Percentiles rank a stretch among this genome's conserved stretches.
These are phyloP conservation scores for Erynnis tages DNA, from an alignment of 2,888 invertebrate species.

Conservation along the genomic window DNA sequence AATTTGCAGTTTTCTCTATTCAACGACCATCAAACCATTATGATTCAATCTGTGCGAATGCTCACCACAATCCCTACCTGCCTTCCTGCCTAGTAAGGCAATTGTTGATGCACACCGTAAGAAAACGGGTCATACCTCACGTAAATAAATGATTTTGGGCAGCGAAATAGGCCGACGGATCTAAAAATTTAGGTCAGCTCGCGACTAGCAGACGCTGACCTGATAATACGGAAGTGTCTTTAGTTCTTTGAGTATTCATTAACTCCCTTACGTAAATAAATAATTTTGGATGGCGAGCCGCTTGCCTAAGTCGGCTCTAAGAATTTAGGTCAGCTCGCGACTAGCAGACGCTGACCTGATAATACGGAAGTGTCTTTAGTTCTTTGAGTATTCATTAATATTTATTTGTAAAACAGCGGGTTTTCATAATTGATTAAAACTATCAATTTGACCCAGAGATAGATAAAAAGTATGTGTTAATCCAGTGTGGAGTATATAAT, in stretches of 20 bases:
- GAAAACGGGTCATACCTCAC: background rate
- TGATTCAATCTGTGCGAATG: constrained; percentile 3
- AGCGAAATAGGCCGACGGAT: background rate
- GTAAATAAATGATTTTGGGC: constrained; percentile 15
- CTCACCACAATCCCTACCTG: background rate
- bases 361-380: background rate
- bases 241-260: background rate
- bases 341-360: background rate
- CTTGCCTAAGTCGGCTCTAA: background rate
- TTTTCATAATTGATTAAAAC: no score
- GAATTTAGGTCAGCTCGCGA: constrained; percentile 1
- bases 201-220: background rate
- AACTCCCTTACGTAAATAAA: constrained; percentile 8
- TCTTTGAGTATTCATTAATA: no score
- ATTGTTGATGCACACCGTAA: constrained; percentile 1
- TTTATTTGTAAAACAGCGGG: no score
- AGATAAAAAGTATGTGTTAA: no score
- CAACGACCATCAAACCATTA: background rate
- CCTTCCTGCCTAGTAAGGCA: constrained; percentile 9
- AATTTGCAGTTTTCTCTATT: background rate
- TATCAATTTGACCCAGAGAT: no score
- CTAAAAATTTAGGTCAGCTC: background rate
- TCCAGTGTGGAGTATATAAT: no score
- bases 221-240: background rate
- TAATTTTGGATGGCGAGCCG: background rate